A percentile compares a stretch with the other conserved stretches of the same genome.
Evolutionary conservation across 2,888 invertebrate genomes (phyloP).

Genomic region (Bombyx huttoni): DNA sequence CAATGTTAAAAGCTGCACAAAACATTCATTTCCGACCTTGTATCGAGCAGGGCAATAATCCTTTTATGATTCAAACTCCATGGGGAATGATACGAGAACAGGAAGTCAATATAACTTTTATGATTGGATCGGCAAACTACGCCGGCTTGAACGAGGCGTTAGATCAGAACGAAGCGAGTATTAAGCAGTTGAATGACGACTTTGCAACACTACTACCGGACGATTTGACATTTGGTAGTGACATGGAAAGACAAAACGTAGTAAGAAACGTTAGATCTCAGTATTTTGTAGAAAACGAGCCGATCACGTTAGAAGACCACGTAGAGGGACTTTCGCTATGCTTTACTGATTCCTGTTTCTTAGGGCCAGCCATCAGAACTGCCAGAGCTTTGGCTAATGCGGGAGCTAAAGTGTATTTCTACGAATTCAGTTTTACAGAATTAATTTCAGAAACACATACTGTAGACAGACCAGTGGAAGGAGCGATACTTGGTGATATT

Average conservation of each 20-base stretch:
- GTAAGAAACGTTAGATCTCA: conserved; percentile 24
- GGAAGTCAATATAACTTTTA: conserved; percentile 24
- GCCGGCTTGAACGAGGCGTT: conserved; percentile 39
- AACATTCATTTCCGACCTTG: conserved; percentile 34
- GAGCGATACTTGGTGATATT: conserved; percentile 70
- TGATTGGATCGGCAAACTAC: conserved; percentile 40
- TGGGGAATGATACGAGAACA: conserved; percentile 28
- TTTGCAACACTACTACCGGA: conserved; percentile 27
- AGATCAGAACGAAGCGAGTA: conserved; percentile 16
- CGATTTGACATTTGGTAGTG: conserved; percentile 31
- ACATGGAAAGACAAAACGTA: conserved; percentile 13
- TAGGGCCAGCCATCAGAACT: conserved; percentile 34
- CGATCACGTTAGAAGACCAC: conserved; percentile 17
- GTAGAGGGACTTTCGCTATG: conserved; percentile 25
- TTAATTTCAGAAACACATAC: conserved; percentile 53
- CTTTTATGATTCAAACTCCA: conserved; percentile 33
- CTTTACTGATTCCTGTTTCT: conserved; percentile 39
- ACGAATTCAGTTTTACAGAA: conserved; percentile 66
- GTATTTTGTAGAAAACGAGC: conserved; percentile 29
- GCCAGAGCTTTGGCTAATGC: conserved; percentile 30
- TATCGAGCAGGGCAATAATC: conserved; percentile 21
- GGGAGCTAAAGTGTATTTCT: conserved; percentile 64
- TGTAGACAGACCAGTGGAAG: conserved; percentile 35
- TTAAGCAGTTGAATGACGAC: conserved; percentile 27
- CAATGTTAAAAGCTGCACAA: conserved; percentile 21